Evolutionary conservation across 2,888 invertebrate genomes (phyloP).

Genomic region (Epicampocera succincta): DNA sequence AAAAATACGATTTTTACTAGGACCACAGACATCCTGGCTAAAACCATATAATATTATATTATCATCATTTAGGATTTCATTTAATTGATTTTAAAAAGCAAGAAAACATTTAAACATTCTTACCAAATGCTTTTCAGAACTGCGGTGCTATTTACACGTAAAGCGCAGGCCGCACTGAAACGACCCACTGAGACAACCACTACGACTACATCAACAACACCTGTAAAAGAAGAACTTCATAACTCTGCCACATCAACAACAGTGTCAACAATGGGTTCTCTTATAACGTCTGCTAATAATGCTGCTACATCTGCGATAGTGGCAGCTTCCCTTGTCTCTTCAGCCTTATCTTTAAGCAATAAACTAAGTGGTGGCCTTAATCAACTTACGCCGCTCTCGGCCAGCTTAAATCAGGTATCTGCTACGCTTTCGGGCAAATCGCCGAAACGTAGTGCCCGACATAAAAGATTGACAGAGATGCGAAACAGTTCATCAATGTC

Average conservation of each 20-base stretch:
- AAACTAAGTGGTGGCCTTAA: slow-evolving; percentile 72
- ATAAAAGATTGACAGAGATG: slow-evolving; percentile 78
- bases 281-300: slow-evolving; percentile 70
- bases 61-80: slow-evolving; percentile 6
- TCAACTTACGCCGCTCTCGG: slow-evolving; percentile 70
- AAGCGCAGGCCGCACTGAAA: slow-evolving; percentile 85
- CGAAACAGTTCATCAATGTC: slow-evolving; percentile 77
- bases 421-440: slow-evolving; percentile 75
- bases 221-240: slow-evolving; percentile 78
- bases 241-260: slow-evolving; percentile 72
- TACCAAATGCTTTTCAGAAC: slow-evolving; percentile 82
- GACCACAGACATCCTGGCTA: too few relatives aligned
- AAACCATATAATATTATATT: neutral
- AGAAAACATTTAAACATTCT: slow-evolving; percentile 19
- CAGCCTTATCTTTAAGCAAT: slow-evolving; percentile 73
- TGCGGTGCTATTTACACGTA: slow-evolving; percentile 89
- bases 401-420: slow-evolving; percentile 69
- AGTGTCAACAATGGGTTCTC: slow-evolving; percentile 72
- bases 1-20: too few relatives aligned
- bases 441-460: slow-evolving; percentile 78
- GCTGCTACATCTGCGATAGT: slow-evolving; percentile 72
- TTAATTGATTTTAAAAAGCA: slow-evolving; percentile 23
- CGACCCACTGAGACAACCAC: slow-evolving; percentile 76
- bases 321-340: slow-evolving; percentile 72
- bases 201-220: slow-evolving; percentile 73